Base-by-base conservation (phyloP, 2,113 vertebrate species). In the Gymnocephalus cernua region DNA sequence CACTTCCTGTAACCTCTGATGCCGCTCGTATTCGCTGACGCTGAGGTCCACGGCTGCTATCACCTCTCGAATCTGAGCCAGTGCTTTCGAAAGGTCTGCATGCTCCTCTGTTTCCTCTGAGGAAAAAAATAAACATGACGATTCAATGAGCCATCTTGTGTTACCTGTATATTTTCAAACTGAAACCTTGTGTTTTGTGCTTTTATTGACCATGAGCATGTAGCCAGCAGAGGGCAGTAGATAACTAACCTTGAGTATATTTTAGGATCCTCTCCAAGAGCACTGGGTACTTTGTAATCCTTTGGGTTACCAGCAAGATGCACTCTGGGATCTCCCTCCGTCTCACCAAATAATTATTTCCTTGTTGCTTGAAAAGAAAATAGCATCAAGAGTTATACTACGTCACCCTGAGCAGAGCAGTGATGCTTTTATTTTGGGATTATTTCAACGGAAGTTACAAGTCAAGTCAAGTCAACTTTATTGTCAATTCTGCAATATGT, bases 281-380 rank as follows among this genome's bases (percentile, higher is more conserved):
- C 48, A 99, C 98, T 11, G 98, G 98, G 89, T 99, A 99, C 66
- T 99, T 99, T 16, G 98, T 99, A 84, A 99, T 99, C 61, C 98
- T 95, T 87, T 99, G 98, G 50, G 98, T 99, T 70, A 99, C 97
- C 0, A 99, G 91, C 79, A 99, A 93, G 90, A 99, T 99, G 93
- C 98, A 99, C 53, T 97, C 98, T 45, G 98, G 98, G 91, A 99
- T 97, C 79, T 97, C 98, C 86, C 96, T 94, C 77, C 98, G 96
- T n/a, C 96, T 95, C 35, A 96, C 97, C 94, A 98, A 85, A 13
- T 95, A 96, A 87, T 98, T 99, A 74, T 93, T 97, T 71, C 95
- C 98, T 90, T 96, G 97, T 93, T 99, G 95, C 98, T 99, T 86
- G 69, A 91, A 74, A 89, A 41, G 38, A 41, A 50, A 68, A 11